Conservation (phyloP, 2,113 vertebrate species). For the Diphyllodes magnificus region DNA sequence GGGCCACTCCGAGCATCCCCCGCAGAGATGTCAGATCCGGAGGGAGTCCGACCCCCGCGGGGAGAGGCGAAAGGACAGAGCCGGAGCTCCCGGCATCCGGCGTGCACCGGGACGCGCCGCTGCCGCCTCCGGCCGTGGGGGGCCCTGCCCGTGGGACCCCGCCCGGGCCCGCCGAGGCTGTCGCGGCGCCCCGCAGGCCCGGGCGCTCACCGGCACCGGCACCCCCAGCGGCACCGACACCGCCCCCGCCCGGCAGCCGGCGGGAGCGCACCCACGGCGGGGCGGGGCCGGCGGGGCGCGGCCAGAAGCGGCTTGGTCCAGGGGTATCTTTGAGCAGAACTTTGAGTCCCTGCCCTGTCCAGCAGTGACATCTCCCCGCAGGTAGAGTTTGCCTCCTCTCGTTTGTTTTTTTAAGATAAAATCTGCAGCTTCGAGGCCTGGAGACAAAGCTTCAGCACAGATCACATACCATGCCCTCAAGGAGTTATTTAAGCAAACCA, state of each 20-base stretch:
- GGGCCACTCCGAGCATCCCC: neutral
- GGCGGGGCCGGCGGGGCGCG: neutral
- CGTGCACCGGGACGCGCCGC: neutral
- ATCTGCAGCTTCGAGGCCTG: neutral
- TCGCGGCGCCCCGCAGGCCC: too few species aligned
- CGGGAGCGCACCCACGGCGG: neutral
- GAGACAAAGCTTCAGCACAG: neutral
- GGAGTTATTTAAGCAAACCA: neutral
- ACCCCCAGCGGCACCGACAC: too few species aligned
- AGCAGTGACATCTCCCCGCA: neutral
- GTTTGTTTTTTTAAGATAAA: neutral
- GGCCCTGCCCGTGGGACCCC: neutral
- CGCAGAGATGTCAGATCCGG: fast-evolving
- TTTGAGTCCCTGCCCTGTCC: neutral
- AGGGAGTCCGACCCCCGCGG: neutral
- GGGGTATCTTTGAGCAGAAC: fast-evolving
- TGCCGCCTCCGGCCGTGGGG: neutral
- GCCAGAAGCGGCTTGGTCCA: too few species aligned
- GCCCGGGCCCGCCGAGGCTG: too few species aligned
- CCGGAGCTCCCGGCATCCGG: too few species aligned
- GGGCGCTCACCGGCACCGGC: neutral
- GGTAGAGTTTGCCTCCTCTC: neutral
- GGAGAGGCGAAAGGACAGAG: neutral
- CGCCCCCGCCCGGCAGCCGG: neutral
- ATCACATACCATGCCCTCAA: neutral